Base-by-base conservation (phyloP, 2,888 invertebrate species). In the Pterostichus niger region DNA sequence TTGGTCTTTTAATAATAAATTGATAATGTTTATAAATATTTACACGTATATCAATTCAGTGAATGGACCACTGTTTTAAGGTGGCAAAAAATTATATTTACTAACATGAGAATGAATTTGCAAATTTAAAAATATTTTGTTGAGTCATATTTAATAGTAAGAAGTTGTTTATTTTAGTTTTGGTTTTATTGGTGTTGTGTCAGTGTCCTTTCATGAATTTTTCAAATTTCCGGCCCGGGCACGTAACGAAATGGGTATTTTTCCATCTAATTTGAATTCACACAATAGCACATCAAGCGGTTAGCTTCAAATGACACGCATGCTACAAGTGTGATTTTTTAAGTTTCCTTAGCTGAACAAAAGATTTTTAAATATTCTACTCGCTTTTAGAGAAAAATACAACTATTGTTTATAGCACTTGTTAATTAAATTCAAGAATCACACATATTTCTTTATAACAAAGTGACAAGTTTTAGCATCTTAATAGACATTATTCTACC, bases 211-310 rank as follows among this genome's bases (percentile, higher is more conserved):
- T 35, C 11, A 71, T 6, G 11, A 71, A 71, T 44, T 13, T 17
- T 11, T 10, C 68, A 11, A 71, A 71, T 71, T 71, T 44, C 68
- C 68, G 13, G 68, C 4, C 17, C 15, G 0, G 40, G 3, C 64
- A 15, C 59, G 31, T 11, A 64, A 9, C 64, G 33, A 64, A 35
- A 71, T 71, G 44, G 11, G 40, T 71, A 71, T 71, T 71, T 68
- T 71, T 71, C 15, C 68, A 71, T 31, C 44, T 71, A 71, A 71
- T 71, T 71, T 71, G 17, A 71, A 64, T 64, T 71, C 24, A 44
- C 68, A 71, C 68, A 71, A 71, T 71, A 40, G 44, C 15, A 3
- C 68, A 71, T 56, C 56, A 56, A 52, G 17, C 56, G 17, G 56
- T 17, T 17, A n/a, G 56, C 13, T 17, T 56, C 24, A 44, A 44